phyloP scores from a whole-genome alignment of 2,888 invertebrate genomes.

The Apodemia duryi region DNA sequence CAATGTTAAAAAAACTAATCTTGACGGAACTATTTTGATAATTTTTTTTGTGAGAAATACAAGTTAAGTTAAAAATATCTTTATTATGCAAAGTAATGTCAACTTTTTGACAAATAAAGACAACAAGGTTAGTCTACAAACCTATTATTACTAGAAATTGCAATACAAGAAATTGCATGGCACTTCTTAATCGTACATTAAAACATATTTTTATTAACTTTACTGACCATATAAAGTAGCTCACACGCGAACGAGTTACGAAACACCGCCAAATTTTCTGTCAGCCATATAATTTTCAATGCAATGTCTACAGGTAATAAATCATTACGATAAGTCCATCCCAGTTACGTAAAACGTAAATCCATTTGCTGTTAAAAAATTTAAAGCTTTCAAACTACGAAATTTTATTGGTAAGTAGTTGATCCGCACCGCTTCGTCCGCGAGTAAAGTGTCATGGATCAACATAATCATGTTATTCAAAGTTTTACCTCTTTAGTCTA shows the following conservation, averaged over 20 bases:
- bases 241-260: not conserved
- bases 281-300: not conserved
- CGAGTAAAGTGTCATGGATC: too few species aligned
- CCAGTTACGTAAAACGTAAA: not conserved
- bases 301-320: not conserved
- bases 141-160: not conserved
- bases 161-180: not conserved
- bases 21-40: not conserved
- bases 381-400: too few species aligned
- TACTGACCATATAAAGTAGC: slow-evolving; percentile 10
- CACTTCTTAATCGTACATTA: not conserved
- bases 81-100: not conserved
- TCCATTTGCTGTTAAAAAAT: not conserved
- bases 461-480: too few species aligned
- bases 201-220: not conserved
- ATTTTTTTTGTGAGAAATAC: not conserved
- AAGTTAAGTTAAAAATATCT: not conserved
- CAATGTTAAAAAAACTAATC: not conserved
- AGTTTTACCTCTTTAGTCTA: too few species aligned
- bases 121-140: not conserved
- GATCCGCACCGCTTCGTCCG: too few species aligned
- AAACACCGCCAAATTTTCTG: not conserved
- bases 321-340: not conserved
- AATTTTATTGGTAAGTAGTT: too few species aligned
- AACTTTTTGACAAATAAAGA: slow-evolving; percentile 1